Conservation (phyloP, 2,797 vertebrate species). For the Tachyglossus aculeatus region DNA sequence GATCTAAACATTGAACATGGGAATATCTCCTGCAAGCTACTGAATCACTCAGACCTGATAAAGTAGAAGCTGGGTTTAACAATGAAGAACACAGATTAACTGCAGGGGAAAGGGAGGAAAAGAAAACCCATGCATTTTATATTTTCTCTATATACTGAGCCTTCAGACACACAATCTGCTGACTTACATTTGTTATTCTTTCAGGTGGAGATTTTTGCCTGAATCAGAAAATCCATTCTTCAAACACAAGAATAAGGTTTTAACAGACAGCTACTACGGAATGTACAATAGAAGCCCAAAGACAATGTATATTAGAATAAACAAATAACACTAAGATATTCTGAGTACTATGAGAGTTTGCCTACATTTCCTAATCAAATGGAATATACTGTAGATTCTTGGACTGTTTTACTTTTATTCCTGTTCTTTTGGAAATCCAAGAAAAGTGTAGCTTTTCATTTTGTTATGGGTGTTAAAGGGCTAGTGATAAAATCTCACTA, state of each 20-base stretch:
- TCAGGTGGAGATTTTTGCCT: neutral
- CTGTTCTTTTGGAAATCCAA: neutral
- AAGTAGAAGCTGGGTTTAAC: neutral
- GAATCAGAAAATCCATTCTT: neutral
- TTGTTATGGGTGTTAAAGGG: too few relatives aligned
- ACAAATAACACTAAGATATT: rapidly evolving
- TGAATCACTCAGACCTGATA: neutral
- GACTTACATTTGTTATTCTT: neutral
- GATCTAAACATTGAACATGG: too few relatives aligned
- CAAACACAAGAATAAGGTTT: neutral
- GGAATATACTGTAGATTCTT: neutral
- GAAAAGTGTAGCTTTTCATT: too few relatives aligned
- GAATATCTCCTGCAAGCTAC: neutral
- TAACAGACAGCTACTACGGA: neutral
- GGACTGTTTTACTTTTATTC: neutral
- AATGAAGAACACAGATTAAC: neutral
- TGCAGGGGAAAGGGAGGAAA: neutral
- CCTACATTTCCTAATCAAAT: neutral
- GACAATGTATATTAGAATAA: neutral
- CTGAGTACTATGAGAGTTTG: rapidly evolving
- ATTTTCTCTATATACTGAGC: neutral
- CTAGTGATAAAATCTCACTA: neutral
- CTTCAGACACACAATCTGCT: neutral
- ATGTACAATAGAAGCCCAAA: neutral
- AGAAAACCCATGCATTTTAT: neutral